These are phyloP conservation scores for Camponotus pennsylvanicus DNA, from an alignment of 1,140 invertebrate genomes.

Conservation along the genomic window DNA sequence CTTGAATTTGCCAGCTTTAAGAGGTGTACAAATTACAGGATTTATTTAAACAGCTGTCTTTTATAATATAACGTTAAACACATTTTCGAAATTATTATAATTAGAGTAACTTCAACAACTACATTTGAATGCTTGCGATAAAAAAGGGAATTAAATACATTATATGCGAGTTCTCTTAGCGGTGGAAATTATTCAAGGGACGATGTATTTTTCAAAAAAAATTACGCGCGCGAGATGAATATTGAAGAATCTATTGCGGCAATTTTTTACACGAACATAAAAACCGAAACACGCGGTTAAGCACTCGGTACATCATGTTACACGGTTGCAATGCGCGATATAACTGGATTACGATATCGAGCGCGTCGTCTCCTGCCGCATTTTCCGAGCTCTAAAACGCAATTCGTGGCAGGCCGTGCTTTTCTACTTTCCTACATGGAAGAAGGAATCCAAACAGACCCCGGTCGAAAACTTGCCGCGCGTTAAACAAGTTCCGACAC, in stretches of 20 bases:
- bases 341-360: slow-evolving; percentile 57
- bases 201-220: neutral
- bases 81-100: neutral
- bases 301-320: slow-evolving; percentile 33
- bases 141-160: neutral
- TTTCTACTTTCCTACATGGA: slow-evolving; percentile 31
- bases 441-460: slow-evolving; percentile 1
- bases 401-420: neutral
- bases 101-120: neutral
- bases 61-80: neutral
- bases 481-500: neutral
- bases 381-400: slow-evolving; percentile 37
- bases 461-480: neutral
- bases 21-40: neutral
- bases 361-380: slow-evolving; percentile 20
- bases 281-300: slow-evolving; percentile 5
- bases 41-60: neutral
- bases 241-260: neutral
- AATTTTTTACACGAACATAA: neutral
- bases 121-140: neutral
- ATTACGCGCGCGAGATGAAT: slow-evolving; percentile 1
- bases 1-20: neutral
- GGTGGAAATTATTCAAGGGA: neutral
- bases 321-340: slow-evolving; percentile 40
- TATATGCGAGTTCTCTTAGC: neutral